Evolutionary conservation across 2,113 vertebrate genomes (phyloP).

Genomic region (Illadopsis cleaveri): DNA sequence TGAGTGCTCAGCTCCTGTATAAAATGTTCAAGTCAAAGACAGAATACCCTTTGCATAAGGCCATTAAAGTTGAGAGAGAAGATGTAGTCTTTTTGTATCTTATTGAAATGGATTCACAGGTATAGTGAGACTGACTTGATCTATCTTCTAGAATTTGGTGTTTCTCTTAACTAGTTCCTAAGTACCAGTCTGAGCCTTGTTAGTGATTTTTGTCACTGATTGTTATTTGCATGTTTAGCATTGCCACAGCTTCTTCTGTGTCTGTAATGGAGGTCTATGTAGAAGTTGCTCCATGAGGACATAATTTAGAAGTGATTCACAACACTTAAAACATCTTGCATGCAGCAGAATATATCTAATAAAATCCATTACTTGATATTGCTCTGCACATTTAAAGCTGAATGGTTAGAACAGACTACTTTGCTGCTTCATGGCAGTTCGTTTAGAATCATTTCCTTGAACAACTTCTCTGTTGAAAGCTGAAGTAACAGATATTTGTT

Average conservation of each 20-base stretch:
- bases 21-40: constrained; percentile 99
- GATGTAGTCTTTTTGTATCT: constrained; percentile 97
- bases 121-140: constrained; percentile 30
- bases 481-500: background rate
- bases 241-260: background rate
- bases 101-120: constrained; percentile 98
- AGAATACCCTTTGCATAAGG: constrained; percentile 94
- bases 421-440: background rate
- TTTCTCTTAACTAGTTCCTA: background rate
- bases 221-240: background rate
- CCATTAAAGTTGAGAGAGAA: constrained; percentile 95
- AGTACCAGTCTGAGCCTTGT: background rate
- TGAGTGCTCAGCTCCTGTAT: constrained; percentile 94
- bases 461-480: background rate
- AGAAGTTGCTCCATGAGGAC: background rate
- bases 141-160: background rate
- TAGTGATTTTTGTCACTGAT: background rate
- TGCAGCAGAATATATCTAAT: background rate
- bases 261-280: background rate
- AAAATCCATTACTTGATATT: background rate
- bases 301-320: background rate
- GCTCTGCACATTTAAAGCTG: background rate
- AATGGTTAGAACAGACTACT: background rate
- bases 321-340: background rate
- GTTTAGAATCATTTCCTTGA: background rate